These are phyloP conservation scores for Myotis lucifugus DNA, from an alignment of 2,113 vertebrate species.

Conservation along the genomic window DNA sequence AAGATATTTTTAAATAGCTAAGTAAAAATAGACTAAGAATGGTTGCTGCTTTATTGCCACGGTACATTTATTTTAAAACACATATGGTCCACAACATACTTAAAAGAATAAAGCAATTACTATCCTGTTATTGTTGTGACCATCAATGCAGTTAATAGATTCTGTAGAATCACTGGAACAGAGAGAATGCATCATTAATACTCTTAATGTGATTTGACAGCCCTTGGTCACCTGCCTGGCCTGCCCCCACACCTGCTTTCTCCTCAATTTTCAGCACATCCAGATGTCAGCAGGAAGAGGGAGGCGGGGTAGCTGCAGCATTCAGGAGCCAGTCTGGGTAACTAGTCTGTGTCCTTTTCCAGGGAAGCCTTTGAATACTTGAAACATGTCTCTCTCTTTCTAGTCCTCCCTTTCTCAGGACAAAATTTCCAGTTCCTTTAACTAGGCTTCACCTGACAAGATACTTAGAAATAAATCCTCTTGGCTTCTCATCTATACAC, in stretches of 20 bases:
- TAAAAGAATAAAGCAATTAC: constrained; percentile 27
- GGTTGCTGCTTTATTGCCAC: not conserved
- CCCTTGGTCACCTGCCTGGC: not conserved
- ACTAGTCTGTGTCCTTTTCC: not conserved
- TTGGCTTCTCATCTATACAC: not conserved
- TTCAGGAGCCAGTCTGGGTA: not conserved
- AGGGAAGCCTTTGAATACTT: not conserved
- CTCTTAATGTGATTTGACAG: not conserved
- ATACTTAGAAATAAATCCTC: not conserved
- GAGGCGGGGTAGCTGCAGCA: not conserved
- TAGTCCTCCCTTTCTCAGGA: not conserved
- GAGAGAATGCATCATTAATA: not conserved
- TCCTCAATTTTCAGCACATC: not conserved
- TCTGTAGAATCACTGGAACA: not conserved
- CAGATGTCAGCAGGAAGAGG: not conserved
- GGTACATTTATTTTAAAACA: constrained; percentile 55
- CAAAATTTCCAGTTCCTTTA: not conserved
- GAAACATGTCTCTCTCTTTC: not conserved
- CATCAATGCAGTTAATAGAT: not conserved
- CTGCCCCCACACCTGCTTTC: not conserved
- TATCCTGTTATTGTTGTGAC: not conserved
- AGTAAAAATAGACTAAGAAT: constrained; percentile 49
- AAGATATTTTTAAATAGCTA: constrained; percentile 33
- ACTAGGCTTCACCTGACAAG: not conserved
- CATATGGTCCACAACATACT: not conserved